Evolutionary conservation across 2,113 vertebrate species (phyloP).

Genomic region (Parus major): DNA sequence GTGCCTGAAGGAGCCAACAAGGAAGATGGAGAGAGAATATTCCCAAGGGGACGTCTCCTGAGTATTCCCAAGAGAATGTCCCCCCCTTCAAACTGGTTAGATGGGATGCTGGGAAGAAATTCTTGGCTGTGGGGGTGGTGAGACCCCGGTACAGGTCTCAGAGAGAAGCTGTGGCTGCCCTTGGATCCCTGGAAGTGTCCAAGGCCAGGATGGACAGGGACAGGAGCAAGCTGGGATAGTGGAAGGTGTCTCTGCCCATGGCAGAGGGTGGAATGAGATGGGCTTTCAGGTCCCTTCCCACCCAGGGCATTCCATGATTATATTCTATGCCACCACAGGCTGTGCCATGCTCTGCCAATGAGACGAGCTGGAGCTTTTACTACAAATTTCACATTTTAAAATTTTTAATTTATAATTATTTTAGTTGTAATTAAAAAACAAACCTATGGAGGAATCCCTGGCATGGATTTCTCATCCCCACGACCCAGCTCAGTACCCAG

Average conservation of each 20-base stretch:
- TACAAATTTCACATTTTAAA: background rate
- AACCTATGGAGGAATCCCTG: background rate
- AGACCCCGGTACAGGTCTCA: background rate
- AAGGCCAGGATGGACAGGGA: rapidly evolving
- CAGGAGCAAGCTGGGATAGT: background rate
- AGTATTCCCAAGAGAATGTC: no score
- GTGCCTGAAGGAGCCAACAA: background rate
- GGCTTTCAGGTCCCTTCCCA: background rate
- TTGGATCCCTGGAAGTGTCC: background rate
- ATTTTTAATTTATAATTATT: rapidly evolving
- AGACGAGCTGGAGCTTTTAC: rapidly evolving
- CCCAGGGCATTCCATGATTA: background rate
- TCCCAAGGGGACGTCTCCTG: background rate
- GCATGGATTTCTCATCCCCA: background rate
- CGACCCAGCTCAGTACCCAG: background rate
- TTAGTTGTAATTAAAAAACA: background rate
- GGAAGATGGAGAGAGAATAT: background rate
- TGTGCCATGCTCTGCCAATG: background rate
- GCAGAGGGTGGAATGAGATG: rapidly evolving
- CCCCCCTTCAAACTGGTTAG: background rate
- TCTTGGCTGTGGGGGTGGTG: rapidly evolving
- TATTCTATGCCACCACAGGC: background rate
- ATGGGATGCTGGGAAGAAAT: background rate
- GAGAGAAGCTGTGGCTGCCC: background rate
- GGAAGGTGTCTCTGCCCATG: background rate